A percentile compares a stretch with the other conserved stretches of the same genome.
Evolutionary conservation across 2,888 invertebrate genomes (phyloP).

Genomic region (Drosophila lacicola): DNA sequence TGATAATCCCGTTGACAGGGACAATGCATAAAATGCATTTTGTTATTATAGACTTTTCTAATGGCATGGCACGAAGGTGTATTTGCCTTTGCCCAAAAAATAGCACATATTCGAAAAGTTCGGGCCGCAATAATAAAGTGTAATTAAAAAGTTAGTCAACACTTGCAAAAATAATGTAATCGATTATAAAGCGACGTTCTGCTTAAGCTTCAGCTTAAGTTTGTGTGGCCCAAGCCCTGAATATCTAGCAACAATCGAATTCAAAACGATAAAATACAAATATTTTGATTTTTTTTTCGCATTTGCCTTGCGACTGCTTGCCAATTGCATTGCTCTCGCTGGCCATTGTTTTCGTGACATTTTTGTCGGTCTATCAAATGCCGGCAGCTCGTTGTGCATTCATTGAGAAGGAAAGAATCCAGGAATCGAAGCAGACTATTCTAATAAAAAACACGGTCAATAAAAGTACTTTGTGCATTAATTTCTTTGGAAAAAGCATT

Average conservation of each 20-base stretch:
- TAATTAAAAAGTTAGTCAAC: slow-evolving; percentile 74
- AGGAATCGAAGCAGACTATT: slow-evolving; percentile 17
- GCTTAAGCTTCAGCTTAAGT: slow-evolving; percentile 21
- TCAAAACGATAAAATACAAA: slow-evolving; percentile 42
- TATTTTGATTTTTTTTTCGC: slow-evolving; percentile 14
- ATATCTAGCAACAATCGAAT: slow-evolving; percentile 62
- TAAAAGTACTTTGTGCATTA: slow-evolving; percentile 72
- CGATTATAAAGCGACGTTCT: slow-evolving; percentile 64
- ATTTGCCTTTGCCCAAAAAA: slow-evolving; percentile 45
- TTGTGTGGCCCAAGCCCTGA: background rate
- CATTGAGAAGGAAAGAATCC: slow-evolving; percentile 39
- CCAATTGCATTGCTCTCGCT: slow-evolving; percentile 46
- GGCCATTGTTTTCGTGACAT: slow-evolving; percentile 59
- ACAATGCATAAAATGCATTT: slow-evolving; percentile 69
- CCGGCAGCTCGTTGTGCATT: slow-evolving; percentile 55
- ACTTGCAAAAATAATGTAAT: slow-evolving; percentile 72
- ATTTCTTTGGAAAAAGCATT: slow-evolving; percentile 42
- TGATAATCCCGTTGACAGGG: slow-evolving; percentile 31
- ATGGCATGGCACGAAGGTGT: slow-evolving; percentile 22
- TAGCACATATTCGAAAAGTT: slow-evolving; percentile 68
- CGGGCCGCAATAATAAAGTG: slow-evolving; percentile 54
- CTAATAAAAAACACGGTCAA: slow-evolving; percentile 66
- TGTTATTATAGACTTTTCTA: slow-evolving; percentile 65
- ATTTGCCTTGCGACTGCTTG: slow-evolving; percentile 37
- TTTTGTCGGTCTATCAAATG: slow-evolving; percentile 50